A percentile compares a stretch with the other conserved stretches of the same genome.
These are phyloP conservation scores for Nibea coibor DNA, from an alignment of 2,113 vertebrate species.

Conservation along the genomic window DNA sequence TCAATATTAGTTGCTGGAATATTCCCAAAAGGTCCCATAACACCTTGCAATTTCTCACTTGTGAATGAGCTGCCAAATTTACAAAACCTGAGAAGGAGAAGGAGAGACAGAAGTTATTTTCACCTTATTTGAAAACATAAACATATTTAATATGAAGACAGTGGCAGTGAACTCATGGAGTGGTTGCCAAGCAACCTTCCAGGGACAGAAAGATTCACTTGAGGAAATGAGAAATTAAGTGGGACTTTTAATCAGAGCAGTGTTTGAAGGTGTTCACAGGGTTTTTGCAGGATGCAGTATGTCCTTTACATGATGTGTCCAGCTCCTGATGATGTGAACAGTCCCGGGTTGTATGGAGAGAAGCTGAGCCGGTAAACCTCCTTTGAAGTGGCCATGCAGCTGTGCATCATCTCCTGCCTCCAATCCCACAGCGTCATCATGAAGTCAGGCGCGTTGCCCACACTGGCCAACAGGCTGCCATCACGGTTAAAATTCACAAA, in stretches of 20 bases:
- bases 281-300: not conserved
- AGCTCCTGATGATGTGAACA: conserved; percentile 89
- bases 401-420: conserved; percentile 88
- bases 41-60: conserved; percentile 92
- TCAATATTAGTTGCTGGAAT: conserved; percentile 88
- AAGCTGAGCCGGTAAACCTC: conserved; percentile 93
- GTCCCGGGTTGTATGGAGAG: conserved; percentile 88
- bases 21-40: conserved; percentile 92
- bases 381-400: conserved; percentile 91
- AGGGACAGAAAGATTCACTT: too few species aligned
- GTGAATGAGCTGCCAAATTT: conserved; percentile 92
- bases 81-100: conserved; percentile 89
- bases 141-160: not conserved
- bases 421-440: conserved; percentile 95
- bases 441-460: conserved; percentile 89
- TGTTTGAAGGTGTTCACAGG: too few species aligned
- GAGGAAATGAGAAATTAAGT: too few species aligned
- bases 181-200: too few species aligned
- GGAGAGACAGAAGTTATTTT: not conserved
- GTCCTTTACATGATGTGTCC: conserved; percentile 93
- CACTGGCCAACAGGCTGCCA: conserved; percentile 89
- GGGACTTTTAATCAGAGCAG: too few species aligned
- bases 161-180: not conserved
- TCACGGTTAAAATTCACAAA: conserved; percentile 88
- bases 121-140: not conserved